Evolutionary conservation across 2,113 vertebrate genomes (phyloP).

Genomic region (Archilochus colubris): DNA sequence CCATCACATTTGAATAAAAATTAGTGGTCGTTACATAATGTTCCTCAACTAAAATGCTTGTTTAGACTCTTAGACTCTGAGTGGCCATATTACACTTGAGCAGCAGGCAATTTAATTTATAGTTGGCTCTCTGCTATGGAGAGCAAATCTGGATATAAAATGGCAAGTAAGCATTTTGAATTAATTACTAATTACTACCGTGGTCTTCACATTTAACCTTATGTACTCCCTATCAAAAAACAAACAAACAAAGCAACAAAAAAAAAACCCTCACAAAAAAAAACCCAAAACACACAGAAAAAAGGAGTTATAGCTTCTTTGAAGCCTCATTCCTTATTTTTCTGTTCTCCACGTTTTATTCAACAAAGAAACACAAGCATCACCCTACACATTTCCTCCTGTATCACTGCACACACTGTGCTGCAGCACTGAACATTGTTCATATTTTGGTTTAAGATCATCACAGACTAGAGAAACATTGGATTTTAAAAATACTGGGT

Average conservation of each 20-base stretch:
- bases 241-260: too few relatives aligned
- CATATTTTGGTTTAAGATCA: not conserved
- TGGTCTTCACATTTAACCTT: slow-evolving; percentile 14
- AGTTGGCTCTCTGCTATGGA: not conserved
- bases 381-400: rapidly evolving
- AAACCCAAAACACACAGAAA: too few relatives aligned
- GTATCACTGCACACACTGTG: not conserved
- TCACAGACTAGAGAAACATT: not conserved
- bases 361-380: not conserved
- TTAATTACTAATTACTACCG: slow-evolving; percentile 10
- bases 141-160: not conserved
- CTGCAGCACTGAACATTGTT: not conserved
- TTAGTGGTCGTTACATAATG: not conserved
- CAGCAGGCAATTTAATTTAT: not conserved
- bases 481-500: not conserved
- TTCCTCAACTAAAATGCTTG: not conserved
- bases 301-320: not conserved
- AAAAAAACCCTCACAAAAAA: too few relatives aligned
- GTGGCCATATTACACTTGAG: not conserved
- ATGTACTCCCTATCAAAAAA: not conserved
- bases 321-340: not conserved
- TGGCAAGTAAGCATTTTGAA: slow-evolving; percentile 10
- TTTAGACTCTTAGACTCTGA: not conserved
- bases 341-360: not conserved
- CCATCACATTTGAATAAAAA: not conserved